Conservation (phyloP, 2,113 vertebrate genomes). For the Naja naja region DNA sequence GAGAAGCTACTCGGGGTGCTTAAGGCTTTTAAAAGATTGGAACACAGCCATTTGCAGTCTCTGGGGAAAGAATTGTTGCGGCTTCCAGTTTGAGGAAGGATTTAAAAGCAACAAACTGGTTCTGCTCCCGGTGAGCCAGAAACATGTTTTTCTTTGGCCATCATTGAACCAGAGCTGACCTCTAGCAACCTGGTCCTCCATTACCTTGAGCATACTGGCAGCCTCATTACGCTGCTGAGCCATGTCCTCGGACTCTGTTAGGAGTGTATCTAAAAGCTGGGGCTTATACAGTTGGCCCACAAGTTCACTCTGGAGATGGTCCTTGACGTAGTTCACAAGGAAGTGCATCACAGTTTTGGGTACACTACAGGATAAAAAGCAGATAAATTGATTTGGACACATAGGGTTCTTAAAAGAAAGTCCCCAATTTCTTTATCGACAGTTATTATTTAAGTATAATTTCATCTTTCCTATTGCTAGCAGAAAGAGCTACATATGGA, state of each 20-base stretch:
- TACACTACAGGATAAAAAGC: constrained; percentile 62
- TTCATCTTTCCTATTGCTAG: not conserved
- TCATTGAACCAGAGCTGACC: not conserved
- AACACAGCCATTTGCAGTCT: not conserved
- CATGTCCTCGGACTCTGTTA: constrained; percentile 80
- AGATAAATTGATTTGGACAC: not conserved
- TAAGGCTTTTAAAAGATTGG: not conserved
- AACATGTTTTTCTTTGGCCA: not conserved
- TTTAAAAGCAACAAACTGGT: not conserved
- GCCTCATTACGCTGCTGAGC: constrained; percentile 79
- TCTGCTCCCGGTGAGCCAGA: not conserved
- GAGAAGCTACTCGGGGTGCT: not conserved
- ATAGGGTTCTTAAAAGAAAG: not conserved
- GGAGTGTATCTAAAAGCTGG: constrained; percentile 73
- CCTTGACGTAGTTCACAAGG: constrained; percentile 81
- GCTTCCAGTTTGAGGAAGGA: not conserved
- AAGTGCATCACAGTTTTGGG: constrained; percentile 85
- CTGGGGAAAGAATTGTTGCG: not conserved
- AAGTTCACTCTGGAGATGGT: constrained; percentile 81
- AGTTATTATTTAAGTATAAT: too few relatives aligned
- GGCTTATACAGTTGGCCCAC: constrained; percentile 81
- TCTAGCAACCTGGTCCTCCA: not conserved
- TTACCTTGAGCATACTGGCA: constrained; percentile 78
- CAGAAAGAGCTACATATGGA: not conserved
- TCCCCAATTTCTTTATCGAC: not conserved